Conservation (phyloP, 1,140 invertebrate genomes). For the Lysiphlebus fabarum region DNA sequence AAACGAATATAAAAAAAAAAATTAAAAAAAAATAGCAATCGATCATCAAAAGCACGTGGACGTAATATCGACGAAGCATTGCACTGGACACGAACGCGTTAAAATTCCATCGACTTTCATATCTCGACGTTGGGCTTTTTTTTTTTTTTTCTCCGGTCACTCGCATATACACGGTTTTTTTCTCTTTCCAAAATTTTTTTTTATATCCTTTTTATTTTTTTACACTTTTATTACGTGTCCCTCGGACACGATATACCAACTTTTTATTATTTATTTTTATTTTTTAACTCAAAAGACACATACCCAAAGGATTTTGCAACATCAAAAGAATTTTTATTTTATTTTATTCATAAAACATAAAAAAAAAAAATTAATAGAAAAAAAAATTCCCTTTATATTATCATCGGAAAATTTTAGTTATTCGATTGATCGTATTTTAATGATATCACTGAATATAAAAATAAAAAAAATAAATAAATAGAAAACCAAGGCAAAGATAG, state of each 20-base stretch:
- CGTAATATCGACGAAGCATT: slow-evolving; percentile 24
- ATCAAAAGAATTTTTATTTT: slow-evolving; percentile 8
- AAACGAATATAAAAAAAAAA: no score
- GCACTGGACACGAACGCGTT: slow-evolving; percentile 20
- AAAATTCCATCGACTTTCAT: slow-evolving; percentile 27
- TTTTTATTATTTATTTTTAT: slow-evolving; percentile 3
- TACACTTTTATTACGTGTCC: slow-evolving; percentile 24
- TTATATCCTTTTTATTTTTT: slow-evolving; percentile 7
- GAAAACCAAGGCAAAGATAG: neutral
- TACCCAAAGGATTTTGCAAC: slow-evolving; percentile 1
- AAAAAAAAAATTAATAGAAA: no score
- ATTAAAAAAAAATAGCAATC: slow-evolving; percentile 14
- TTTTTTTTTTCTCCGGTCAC: slow-evolving; percentile 22
- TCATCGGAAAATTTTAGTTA: no score
- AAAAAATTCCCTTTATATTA: no score
- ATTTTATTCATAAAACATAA: slow-evolving; percentile 10
- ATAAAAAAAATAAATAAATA: slow-evolving; percentile 15
- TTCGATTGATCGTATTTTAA: no score
- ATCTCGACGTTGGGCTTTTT: slow-evolving; percentile 13
- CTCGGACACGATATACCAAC: slow-evolving; percentile 12
- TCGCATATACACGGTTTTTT: slow-evolving; percentile 7
- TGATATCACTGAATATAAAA: no score
- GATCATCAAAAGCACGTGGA: slow-evolving; percentile 30
- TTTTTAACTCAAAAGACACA: neutral
- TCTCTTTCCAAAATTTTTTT: slow-evolving; percentile 1